These are phyloP conservation scores for Cochlearius cochlearius DNA, from an alignment of 2,113 vertebrate genomes.

Conservation along the genomic window DNA sequence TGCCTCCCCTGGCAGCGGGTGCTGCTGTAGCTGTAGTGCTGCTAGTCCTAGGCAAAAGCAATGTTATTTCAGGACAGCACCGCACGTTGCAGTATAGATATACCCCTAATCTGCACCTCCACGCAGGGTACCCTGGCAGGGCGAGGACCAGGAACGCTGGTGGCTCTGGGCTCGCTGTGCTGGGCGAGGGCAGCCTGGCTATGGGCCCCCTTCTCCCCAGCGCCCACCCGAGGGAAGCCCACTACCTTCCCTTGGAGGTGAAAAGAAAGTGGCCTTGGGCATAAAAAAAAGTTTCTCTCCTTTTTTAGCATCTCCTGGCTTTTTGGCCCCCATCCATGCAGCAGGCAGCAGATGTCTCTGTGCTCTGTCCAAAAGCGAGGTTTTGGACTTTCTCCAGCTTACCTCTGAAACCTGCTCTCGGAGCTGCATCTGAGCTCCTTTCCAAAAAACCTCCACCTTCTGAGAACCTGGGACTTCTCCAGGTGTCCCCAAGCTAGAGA, in stretches of 20 bases:
- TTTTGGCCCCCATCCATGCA: background rate
- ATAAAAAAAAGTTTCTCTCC: background rate
- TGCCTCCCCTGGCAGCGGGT: background rate
- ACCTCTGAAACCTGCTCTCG: background rate
- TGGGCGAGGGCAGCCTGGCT: accelerated
- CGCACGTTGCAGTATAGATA: accelerated
- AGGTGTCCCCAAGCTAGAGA: background rate
- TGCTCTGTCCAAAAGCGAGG: background rate
- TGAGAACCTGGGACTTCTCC: background rate
- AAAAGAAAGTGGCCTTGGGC: background rate
- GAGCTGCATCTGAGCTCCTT: background rate
- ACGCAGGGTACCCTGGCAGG: background rate
- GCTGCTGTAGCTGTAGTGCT: background rate
- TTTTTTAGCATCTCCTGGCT: background rate
- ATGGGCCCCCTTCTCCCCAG: accelerated
- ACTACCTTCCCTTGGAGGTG: background rate
- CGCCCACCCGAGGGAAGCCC: accelerated
- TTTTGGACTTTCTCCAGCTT: conserved; percentile 20
- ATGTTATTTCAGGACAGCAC: background rate
- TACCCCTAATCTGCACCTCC: background rate
- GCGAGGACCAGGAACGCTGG: background rate
- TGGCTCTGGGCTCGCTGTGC: accelerated
- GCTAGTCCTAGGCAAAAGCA: background rate
- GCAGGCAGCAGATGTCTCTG: background rate
- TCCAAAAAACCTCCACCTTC: background rate